phyloP scores from a whole-genome alignment of 1,140 invertebrate species.

The Aethina tumida region DNA sequence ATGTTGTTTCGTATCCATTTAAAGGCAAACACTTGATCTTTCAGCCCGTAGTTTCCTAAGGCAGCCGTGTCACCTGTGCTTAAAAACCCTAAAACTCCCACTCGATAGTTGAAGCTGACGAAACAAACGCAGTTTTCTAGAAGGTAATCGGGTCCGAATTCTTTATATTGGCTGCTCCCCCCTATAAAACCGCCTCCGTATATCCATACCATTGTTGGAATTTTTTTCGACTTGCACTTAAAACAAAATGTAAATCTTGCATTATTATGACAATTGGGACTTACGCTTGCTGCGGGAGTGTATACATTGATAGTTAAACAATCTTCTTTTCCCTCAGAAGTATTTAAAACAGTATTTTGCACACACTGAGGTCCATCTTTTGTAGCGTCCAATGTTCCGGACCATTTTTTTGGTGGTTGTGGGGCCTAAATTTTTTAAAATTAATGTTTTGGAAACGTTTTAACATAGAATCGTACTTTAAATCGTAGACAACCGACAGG shows the following conservation, averaged over 20 bases:
- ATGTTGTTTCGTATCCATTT: slow-evolving; percentile 51
- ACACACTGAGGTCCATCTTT: too few relatives aligned
- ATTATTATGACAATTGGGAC: too few relatives aligned
- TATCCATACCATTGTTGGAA: slow-evolving; percentile 44
- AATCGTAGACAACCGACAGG: too few relatives aligned
- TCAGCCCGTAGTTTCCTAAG: slow-evolving; percentile 45
- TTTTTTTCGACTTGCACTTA: slow-evolving; percentile 6
- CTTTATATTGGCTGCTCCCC: slow-evolving; percentile 24
- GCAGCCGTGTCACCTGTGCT: slow-evolving; percentile 18
- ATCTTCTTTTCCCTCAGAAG: too few relatives aligned
- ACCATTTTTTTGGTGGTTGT: too few relatives aligned
- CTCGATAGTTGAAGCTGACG: slow-evolving; percentile 52
- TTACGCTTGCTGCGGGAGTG: too few relatives aligned
- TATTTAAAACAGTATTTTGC: too few relatives aligned
- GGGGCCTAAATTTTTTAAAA: too few relatives aligned
- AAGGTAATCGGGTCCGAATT: slow-evolving; percentile 40
- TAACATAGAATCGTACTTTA: too few relatives aligned
- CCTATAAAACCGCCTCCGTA: slow-evolving; percentile 49
- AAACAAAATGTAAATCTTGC: neutral
- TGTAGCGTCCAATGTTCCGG: too few relatives aligned
- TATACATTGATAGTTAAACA: too few relatives aligned
- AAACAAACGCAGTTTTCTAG: slow-evolving; percentile 47
- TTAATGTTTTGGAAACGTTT: too few relatives aligned
- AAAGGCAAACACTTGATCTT: slow-evolving; percentile 45
- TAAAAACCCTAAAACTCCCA: slow-evolving; percentile 14